phyloP scores from a whole-genome alignment of 2,797 vertebrate genomes.

The Sebastes elongatus region DNA sequence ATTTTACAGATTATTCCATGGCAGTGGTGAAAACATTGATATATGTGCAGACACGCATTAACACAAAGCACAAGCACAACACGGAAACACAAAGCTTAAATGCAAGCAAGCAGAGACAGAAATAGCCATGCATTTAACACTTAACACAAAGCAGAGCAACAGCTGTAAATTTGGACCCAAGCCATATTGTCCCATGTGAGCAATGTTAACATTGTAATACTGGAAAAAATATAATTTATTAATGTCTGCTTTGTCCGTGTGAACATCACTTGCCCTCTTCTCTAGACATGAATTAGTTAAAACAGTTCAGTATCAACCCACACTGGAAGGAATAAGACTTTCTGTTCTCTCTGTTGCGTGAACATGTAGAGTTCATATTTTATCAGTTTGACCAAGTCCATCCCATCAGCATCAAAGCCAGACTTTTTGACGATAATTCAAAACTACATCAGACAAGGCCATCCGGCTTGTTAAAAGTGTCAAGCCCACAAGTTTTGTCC shows the following conservation, averaged over 20 bases:
- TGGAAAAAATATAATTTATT: not conserved
- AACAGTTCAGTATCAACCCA: constrained; percentile 4
- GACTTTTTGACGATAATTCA: constrained; percentile 35
- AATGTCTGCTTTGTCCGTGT: not conserved
- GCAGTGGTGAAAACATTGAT: constrained; percentile 49
- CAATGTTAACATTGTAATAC: not conserved
- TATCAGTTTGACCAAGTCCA: constrained; percentile 12
- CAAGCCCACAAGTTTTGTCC: constrained; percentile 34
- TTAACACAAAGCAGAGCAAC: constrained; percentile 36
- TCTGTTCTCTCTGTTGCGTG: constrained; percentile 55
- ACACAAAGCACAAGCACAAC: constrained; percentile 46
- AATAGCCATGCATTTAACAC: constrained; percentile 67
- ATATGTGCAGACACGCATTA: constrained; percentile 31
- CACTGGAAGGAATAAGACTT: constrained; percentile 31
- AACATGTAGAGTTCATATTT: constrained; percentile 54
- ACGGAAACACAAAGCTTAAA: constrained; percentile 35
- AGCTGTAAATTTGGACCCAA: constrained; percentile 55
- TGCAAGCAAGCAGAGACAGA: constrained; percentile 32
- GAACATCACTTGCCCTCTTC: not conserved
- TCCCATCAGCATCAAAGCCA: constrained; percentile 57
- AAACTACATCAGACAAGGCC: constrained; percentile 54
- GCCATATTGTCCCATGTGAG: constrained; percentile 77
- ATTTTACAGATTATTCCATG: not conserved
- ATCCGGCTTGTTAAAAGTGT: constrained; percentile 49
- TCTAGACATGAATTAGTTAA: constrained; percentile 12